Percentiles rank a stretch among this genome's conserved stretches.
These are phyloP conservation scores for Xenopus tropicalis DNA, from an alignment of 2,113 vertebrate species.

Conservation along the genomic window DNA sequence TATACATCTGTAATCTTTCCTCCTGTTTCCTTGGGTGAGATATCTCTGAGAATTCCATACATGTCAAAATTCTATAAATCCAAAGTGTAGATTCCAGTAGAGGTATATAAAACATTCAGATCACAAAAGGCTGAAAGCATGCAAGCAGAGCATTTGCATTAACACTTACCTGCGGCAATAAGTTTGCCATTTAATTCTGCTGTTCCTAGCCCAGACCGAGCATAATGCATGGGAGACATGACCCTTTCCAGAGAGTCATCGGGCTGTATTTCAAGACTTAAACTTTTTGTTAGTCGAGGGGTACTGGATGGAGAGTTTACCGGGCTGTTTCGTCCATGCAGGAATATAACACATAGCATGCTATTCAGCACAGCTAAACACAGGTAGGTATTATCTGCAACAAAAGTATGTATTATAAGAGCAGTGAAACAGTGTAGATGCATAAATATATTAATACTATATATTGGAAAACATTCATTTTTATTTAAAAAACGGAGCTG, in stretches of 20 bases:
- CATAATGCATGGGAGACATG: slow-evolving; percentile 93
- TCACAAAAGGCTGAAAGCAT: no score
- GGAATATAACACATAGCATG: slow-evolving; percentile 89
- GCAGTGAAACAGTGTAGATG: background rate
- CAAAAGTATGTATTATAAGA: fast-evolving
- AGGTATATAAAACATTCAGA: no score
- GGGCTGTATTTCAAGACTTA: slow-evolving; percentile 87
- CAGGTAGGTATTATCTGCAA: slow-evolving; percentile 85
- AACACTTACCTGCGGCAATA: slow-evolving; percentile 83
- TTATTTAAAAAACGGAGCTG: no score
- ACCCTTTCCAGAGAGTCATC: slow-evolving; percentile 77
- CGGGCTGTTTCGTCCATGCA: slow-evolving; percentile 92
- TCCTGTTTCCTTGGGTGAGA: no score
- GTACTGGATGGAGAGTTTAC: slow-evolving; percentile 91
- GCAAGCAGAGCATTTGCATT: background rate
- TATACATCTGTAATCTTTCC: no score
- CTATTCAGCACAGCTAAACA: slow-evolving; percentile 94
- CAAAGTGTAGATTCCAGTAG: no score
- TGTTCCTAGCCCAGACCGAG: slow-evolving; percentile 89
- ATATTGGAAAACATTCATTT: no score
- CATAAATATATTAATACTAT: no score
- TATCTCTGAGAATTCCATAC: no score
- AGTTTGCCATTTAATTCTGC: slow-evolving; percentile 79
- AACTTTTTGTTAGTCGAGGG: slow-evolving; percentile 88
- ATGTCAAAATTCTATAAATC: no score